Conservation (phyloP, 2,797 vertebrate genomes). For the Neostethus bicornis region DNA sequence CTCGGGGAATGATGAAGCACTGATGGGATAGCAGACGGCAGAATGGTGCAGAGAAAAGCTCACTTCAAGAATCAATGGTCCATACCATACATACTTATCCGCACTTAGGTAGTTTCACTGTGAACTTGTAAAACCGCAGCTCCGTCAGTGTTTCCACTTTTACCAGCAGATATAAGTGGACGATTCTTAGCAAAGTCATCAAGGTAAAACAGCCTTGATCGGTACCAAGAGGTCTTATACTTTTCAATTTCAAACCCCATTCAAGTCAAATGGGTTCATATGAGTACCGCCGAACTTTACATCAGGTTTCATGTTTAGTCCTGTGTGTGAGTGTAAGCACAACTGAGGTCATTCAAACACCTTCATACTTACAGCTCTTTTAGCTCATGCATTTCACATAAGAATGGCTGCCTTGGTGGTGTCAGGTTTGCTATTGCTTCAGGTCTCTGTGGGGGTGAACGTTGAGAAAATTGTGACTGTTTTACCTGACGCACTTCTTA, state of each 20-base stretch:
- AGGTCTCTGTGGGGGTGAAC: slow-evolving; percentile 53
- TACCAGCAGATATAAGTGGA: slow-evolving; percentile 37
- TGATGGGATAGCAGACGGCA: slow-evolving; percentile 58
- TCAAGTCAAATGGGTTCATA: slow-evolving; percentile 43
- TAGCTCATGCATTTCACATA: slow-evolving; percentile 14
- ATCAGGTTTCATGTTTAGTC: slow-evolving; percentile 52
- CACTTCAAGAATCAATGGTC: slow-evolving; percentile 70
- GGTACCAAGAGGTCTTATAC: slow-evolving; percentile 39
- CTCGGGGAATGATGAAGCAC: slow-evolving; percentile 67
- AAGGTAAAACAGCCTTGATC: slow-evolving; percentile 57
- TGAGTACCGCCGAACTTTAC: slow-evolving; percentile 47
- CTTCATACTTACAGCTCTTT: slow-evolving; percentile 18
- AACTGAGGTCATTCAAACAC: slow-evolving; percentile 49
- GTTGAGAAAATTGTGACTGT: slow-evolving; percentile 45
- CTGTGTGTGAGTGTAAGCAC: slow-evolving; percentile 31
- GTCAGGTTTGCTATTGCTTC: slow-evolving; percentile 61
- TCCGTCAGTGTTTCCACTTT: slow-evolving; percentile 47
- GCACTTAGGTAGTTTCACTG: slow-evolving; percentile 58
- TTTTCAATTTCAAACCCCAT: slow-evolving; percentile 52
- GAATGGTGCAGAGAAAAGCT: slow-evolving; percentile 55
- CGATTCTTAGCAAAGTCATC: slow-evolving; percentile 49
- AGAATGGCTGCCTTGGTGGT: slow-evolving; percentile 41
- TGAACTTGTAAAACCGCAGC: slow-evolving; percentile 54
- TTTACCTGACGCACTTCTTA: slow-evolving; percentile 70
- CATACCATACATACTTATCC: slow-evolving; percentile 61